phyloP scores from a whole-genome alignment of 2,888 invertebrate genomes.

The Podabrus alpinus region DNA sequence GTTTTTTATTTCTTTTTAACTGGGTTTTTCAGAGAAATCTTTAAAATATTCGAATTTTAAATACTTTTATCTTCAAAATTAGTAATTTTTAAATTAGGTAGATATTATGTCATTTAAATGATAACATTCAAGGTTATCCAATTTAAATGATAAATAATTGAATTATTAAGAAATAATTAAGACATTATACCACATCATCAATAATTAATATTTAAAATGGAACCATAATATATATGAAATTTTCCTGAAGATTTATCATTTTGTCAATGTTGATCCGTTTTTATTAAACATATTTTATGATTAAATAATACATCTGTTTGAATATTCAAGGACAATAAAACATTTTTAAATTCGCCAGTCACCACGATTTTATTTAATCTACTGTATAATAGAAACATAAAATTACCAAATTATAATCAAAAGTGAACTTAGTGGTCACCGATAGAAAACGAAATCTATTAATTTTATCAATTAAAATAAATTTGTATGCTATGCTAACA shows the following conservation, averaged over 20 bases:
- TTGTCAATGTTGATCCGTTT: slow-evolving; percentile 16
- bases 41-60: no score
- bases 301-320: slow-evolving; percentile 24
- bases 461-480: not conserved
- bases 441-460: slow-evolving; percentile 7
- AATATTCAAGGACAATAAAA: slow-evolving; percentile 23
- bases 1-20: no score
- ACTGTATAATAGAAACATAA: slow-evolving; percentile 11
- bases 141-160: not conserved
- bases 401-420: not conserved
- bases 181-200: not conserved
- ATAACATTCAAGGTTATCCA: not conserved
- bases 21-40: no score
- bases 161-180: not conserved
- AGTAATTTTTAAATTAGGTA: not conserved
- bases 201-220: not conserved
- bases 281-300: slow-evolving; percentile 11
- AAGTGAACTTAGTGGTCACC: slow-evolving; percentile 4
- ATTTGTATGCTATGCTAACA: not conserved
- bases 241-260: not conserved
- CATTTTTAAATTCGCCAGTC: slow-evolving; percentile 23
- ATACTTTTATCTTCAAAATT: not conserved
- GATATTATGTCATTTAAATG: not conserved
- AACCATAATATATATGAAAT: not conserved
- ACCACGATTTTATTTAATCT: slow-evolving; percentile 22